Base-by-base conservation (phyloP, 2,888 invertebrate species). In the Nemoura dubitans region DNA sequence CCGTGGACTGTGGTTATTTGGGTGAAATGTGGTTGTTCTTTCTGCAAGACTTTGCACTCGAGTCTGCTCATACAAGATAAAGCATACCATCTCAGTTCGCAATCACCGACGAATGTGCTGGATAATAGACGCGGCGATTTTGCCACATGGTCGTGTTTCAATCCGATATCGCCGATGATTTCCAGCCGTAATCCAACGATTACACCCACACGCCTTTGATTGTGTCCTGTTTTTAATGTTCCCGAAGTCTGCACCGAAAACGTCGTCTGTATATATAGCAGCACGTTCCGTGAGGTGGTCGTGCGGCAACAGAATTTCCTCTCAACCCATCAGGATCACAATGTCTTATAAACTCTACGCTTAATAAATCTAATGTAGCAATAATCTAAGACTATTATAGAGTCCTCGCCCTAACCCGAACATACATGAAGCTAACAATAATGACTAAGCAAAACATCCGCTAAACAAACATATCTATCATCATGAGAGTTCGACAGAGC, bases 401-500 rank as follows among this genome's bases (percentile, higher is more conserved):
- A 42, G 42, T 42, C 83, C 83, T 83, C 83, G 83, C 78, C 78
- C 78, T 78, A 78, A 78, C 78, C 78, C 16, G n/a, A 78, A 83
- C 83, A 21, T 83, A 83, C 83, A 83, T 42, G 59, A 42, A 16
- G 83, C 83, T 83, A 83, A 83, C 83, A 83, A 76, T 59, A 85
- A 87, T 88, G 87, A 88, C 87, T 87, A 85, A 59, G 78, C 87
- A 85, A 86, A 88, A 86, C 87, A 80, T 29, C 28, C 14, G 21
- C 83, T 83, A 87, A 86, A 88, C 87, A 88, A 88, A 88, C 87
- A 87, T 88, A 88, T 88, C 87, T 88, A 87, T 87, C 87, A 88
- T 88, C 87, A 76, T 59, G 27, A 59, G 42, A 10, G n/a, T 59
- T 76, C 86, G 84, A 85, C 86, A 84, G 85, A 76, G 78, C 30